These are phyloP conservation scores for Callyntrura guangdongensis DNA, from an alignment of 2,888 invertebrate genomes.

Conservation along the genomic window DNA sequence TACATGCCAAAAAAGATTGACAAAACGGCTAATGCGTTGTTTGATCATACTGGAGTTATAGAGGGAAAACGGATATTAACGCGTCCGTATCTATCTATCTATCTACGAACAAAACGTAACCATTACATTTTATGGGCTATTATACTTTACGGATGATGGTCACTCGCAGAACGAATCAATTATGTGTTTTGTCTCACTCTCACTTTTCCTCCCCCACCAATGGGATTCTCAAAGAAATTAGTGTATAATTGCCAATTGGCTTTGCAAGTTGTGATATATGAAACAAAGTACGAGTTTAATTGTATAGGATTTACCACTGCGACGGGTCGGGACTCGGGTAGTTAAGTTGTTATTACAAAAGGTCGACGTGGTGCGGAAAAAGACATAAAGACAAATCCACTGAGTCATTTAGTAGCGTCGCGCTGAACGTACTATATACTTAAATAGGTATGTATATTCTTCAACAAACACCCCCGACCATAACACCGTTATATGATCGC, in stretches of 20 bases:
- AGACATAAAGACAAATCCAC: background rate
- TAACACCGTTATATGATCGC: background rate
- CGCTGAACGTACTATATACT: no score
- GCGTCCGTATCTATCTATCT: no score
- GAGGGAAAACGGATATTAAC: no score
- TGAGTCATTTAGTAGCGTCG: background rate
- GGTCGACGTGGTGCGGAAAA: background rate
- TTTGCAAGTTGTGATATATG: background rate
- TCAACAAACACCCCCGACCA: background rate
- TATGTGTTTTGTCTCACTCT: slow-evolving; percentile 33
- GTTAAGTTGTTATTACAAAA: slow-evolving; percentile 28
- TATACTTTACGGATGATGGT: background rate
- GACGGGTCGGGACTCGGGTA: no score
- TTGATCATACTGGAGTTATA: no score
- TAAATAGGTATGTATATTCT: no score
- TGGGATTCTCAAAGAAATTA: slow-evolving; percentile 36
- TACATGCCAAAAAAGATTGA: no score
- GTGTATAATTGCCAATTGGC: slow-evolving; percentile 19
- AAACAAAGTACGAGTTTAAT: background rate
- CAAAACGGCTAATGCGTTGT: no score
- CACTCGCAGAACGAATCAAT: slow-evolving; percentile 47
- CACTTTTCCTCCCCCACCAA: slow-evolving; percentile 49
- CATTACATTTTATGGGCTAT: slow-evolving; percentile 55
- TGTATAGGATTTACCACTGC: background rate
- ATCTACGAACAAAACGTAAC: no score